These are phyloP conservation scores for Scotopteryx bipunctaria DNA, from an alignment of 2,888 invertebrate species.

Conservation along the genomic window DNA sequence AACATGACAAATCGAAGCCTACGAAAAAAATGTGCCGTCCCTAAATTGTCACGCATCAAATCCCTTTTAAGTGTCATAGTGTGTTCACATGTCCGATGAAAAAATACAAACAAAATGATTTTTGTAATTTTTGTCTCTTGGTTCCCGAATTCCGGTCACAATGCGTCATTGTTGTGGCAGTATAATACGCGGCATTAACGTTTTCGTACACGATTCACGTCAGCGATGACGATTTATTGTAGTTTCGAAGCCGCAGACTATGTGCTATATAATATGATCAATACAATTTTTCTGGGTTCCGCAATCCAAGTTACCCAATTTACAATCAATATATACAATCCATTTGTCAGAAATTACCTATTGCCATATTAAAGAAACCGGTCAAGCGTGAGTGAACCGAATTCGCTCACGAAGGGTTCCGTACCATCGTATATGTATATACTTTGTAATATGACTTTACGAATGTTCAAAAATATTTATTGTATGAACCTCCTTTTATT, in stretches of 20 bases:
- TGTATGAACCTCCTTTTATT: too few species aligned
- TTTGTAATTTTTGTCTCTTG: conserved; percentile 63
- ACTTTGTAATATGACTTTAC: too few species aligned
- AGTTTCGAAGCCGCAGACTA: conserved; percentile 56
- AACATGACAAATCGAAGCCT: conserved; percentile 9
- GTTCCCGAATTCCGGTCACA: conserved; percentile 69
- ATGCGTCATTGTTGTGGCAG: conserved; percentile 75
- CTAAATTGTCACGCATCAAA: conserved; percentile 44
- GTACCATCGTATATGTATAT: too few species aligned
- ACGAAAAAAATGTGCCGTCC: conserved; percentile 9
- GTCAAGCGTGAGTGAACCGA: too few species aligned
- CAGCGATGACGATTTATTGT: conserved; percentile 82
- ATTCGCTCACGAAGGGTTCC: too few species aligned
- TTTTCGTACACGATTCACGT: conserved; percentile 77
- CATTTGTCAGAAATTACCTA: too few species aligned
- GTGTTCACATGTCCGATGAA: conserved; percentile 49
- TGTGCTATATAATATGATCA: conserved; percentile 61
- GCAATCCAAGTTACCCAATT: too few species aligned
- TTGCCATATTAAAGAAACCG: too few species aligned
- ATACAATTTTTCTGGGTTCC: conserved; percentile 41
- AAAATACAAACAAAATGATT: conserved; percentile 60
- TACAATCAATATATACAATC: too few species aligned
- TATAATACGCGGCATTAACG: conserved; percentile 80
- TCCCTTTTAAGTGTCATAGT: conserved; percentile 48
- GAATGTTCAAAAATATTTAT: too few species aligned